Evolutionary conservation across 2,888 invertebrate species (phyloP).

Genomic region (Tiphia femorata): DNA sequence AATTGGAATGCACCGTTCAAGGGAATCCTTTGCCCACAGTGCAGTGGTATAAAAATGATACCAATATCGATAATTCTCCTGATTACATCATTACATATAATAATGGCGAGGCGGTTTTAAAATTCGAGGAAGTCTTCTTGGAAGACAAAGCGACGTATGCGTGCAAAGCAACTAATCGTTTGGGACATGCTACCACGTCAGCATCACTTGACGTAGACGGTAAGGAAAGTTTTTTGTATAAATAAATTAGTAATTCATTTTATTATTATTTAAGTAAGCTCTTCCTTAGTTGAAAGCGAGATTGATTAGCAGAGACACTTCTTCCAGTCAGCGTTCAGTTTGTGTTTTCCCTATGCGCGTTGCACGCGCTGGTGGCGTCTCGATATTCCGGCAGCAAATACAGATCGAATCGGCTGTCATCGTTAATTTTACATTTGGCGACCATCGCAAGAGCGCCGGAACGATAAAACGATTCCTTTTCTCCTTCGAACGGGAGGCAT

Average conservation of each 20-base stretch:
- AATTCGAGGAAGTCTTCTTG: conserved; percentile 77
- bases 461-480: background rate
- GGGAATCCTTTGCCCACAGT: conserved; percentile 85
- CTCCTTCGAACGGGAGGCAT: too few relatives aligned
- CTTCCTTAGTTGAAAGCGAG: too few relatives aligned
- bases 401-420: background rate
- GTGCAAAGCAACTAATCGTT: conserved; percentile 78
- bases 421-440: background rate
- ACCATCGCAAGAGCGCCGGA: background rate
- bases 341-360: too few relatives aligned
- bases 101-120: conserved; percentile 83
- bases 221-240: too few relatives aligned
- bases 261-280: too few relatives aligned
- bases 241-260: too few relatives aligned
- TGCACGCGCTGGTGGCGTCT: background rate
- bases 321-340: too few relatives aligned
- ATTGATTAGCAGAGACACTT: too few relatives aligned
- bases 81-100: conserved; percentile 84
- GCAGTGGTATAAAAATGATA: conserved; percentile 82
- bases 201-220: conserved; percentile 76
- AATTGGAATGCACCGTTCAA: conserved; percentile 78
- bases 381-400: background rate
- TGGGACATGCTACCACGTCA: conserved; percentile 77
- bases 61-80: conserved; percentile 79
- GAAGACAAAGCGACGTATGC: conserved; percentile 80